These are phyloP conservation scores for Frankliniella intonsa DNA, from an alignment of 2,888 invertebrate species.

Conservation along the genomic window DNA sequence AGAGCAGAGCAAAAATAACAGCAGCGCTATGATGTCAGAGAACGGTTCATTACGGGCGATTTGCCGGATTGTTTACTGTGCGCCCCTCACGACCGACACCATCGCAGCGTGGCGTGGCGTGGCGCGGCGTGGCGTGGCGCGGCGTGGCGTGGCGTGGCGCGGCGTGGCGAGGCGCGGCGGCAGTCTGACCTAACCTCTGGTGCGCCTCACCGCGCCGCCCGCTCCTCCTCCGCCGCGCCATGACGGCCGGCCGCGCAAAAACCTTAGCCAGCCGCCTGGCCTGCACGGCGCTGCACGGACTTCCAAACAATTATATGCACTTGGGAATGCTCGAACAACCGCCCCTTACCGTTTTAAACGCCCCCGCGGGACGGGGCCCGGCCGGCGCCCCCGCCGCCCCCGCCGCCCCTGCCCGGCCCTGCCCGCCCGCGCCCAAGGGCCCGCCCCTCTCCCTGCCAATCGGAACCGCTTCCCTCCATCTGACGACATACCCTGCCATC, in stretches of 20 bases:
- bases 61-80: neutral
- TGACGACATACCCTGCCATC: too few species aligned
- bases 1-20: neutral
- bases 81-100: neutral
- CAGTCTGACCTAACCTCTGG: neutral
- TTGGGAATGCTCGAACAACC: neutral
- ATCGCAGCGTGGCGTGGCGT: too few species aligned
- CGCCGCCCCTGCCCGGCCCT: neutral
- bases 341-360: constrained; percentile 24
- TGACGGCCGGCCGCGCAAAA: too few species aligned
- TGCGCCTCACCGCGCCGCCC: neutral
- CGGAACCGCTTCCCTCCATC: neutral
- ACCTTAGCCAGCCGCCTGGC: neutral
- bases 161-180: neutral
- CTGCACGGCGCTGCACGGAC: neutral
- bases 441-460: neutral
- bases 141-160: neutral
- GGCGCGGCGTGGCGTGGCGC: too few species aligned
- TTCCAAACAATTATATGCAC: constrained; percentile 14
- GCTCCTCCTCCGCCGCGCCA: neutral
- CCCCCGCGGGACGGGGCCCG: neutral
- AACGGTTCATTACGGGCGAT: neutral
- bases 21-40: neutral
- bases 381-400: neutral
- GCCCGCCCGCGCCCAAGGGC: neutral